Base-by-base conservation (phyloP, 2,113 vertebrate genomes). In the Regulus satrapa region DNA sequence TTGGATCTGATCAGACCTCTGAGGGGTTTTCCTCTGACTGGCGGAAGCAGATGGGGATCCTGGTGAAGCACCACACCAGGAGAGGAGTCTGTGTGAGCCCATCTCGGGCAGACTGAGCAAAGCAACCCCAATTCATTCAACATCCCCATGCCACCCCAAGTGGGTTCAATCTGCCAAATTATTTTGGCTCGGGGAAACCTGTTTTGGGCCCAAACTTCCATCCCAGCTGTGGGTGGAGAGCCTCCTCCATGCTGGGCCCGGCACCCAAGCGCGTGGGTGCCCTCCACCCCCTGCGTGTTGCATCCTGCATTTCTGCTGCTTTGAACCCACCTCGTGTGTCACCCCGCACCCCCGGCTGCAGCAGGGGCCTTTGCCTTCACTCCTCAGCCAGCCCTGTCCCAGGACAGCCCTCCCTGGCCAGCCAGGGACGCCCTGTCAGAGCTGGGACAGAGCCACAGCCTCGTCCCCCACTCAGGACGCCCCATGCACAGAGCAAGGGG, bases 341-440 rank as follows among this genome's bases (percentile, higher is more conserved):
- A 32, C 51, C 23, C 32, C 6, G 2, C 25, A 34, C 24, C 24
- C 76, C 46, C 5, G 0, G 63, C 26, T 1, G 2, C 69, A 62
- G 64, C 0, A 0, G n/a, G 46, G 14, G 3, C 0, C 0, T 29
- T 41, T 16, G 2, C 45, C 45, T 64, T 63, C 1, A 0, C 71
- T 28, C 51, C 18, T 5, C 62, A 59, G 63, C 0, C 0, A 74
- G 41, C 21, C 34, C 64, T 59, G 73, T 1, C 36, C 36, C 51
- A 4, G n/a, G 26, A 31, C 48, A 52, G 12, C 20, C 32, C 10
- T 46, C 29, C 26, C 26, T 2, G 3, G 36, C 9, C n/a, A 15
- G 48, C 34, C 52, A 15, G 34, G 13, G 18, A 48, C 59, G 84
- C 6, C 24, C 0, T 0, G 15, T 15, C 38, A 25, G 14, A 82